phyloP scores from a whole-genome alignment of 2,113 vertebrate species.

The Lepus americanus region DNA sequence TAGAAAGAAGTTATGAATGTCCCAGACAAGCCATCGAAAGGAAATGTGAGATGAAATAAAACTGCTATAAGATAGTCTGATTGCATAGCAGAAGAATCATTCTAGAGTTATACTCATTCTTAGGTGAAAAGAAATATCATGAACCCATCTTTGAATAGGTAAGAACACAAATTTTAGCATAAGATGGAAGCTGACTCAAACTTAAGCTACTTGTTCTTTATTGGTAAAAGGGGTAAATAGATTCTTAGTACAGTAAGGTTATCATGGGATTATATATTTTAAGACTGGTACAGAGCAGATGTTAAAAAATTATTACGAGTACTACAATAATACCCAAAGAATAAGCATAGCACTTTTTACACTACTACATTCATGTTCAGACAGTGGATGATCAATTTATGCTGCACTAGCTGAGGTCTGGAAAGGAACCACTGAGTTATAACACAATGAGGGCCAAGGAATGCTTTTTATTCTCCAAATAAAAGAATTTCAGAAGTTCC shows the following conservation, averaged over 20 bases:
- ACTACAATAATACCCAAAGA: not conserved
- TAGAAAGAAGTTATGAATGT: not conserved
- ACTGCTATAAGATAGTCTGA: not conserved
- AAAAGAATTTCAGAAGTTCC: not conserved
- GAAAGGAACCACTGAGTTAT: not conserved
- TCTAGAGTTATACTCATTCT: not conserved
- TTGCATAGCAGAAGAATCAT: not conserved
- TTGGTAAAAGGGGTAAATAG: not conserved
- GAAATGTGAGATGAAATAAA: slow-evolving; percentile 45
- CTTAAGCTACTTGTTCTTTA: not conserved
- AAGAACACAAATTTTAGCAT: not conserved
- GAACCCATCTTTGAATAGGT: not conserved
- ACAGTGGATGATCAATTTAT: not conserved
- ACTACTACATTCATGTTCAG: not conserved
- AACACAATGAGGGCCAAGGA: not conserved
- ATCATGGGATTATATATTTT: not conserved
- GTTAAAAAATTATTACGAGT: not conserved
- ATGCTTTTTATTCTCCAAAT: not conserved
- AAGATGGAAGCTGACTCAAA: not conserved
- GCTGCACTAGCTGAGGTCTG: not conserved
- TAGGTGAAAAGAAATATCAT: not conserved
- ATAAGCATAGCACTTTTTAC: not conserved
- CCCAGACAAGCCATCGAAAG: not conserved
- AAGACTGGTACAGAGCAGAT: not conserved
- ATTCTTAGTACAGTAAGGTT: not conserved